phyloP scores from a whole-genome alignment of 2,888 invertebrate species.

The Eubasilissa splendida region DNA sequence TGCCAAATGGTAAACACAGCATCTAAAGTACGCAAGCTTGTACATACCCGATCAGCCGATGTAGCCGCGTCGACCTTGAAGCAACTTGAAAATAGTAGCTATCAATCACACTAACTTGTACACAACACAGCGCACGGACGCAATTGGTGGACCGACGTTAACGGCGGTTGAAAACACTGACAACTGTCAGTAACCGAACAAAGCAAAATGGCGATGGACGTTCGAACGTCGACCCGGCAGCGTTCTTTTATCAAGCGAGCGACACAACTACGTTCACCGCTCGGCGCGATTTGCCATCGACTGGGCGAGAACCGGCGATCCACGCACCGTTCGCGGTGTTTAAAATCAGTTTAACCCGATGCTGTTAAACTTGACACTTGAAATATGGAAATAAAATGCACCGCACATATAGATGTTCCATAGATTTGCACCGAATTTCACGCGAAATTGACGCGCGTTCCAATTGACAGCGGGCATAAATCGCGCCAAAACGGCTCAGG shows the following conservation, averaged over 20 bases:
- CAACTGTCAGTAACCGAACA: not conserved
- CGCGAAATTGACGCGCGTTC: no score
- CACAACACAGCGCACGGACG: not conserved
- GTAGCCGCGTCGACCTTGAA: not conserved
- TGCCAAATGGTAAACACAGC: no score
- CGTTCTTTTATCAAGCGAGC: not conserved
- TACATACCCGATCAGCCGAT: not conserved
- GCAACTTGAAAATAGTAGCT: not conserved
- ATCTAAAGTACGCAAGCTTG: no score
- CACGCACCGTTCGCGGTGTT: not conserved
- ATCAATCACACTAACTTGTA: not conserved
- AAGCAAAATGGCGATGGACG: conserved; percentile 17
- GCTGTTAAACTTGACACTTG: no score
- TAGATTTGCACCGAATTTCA: no score
- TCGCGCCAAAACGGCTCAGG: no score
- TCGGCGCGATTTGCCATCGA: conserved; percentile 16
- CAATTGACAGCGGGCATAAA: no score
- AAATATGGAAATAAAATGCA: no score
- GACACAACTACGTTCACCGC: conserved; percentile 1
- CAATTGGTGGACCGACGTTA: not conserved
- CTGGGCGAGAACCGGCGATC: conserved; percentile 3
- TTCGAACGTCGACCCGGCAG: not conserved
- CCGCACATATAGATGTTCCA: no score
- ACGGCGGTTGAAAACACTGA: not conserved
- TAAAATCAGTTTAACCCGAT: no score